These are phyloP conservation scores for Phycodurus eques DNA, from an alignment of 2,113 vertebrate species.

Conservation along the genomic window DNA sequence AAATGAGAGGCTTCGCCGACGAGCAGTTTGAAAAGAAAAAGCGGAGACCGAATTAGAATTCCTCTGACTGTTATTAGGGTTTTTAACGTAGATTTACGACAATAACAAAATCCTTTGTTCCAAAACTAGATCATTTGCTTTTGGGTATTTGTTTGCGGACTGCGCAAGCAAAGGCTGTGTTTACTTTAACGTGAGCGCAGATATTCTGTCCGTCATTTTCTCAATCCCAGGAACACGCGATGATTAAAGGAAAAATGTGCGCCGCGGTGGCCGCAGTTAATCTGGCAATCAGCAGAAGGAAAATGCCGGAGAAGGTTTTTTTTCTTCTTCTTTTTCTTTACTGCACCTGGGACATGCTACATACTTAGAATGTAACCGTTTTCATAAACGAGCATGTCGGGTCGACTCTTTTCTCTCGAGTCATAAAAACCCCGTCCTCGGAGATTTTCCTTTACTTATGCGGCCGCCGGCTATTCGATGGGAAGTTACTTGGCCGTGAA, in stretches of 20 bases:
- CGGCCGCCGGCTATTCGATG: slow-evolving; percentile 19
- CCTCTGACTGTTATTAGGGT: slow-evolving; percentile 43
- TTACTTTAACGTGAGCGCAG: slow-evolving; percentile 53
- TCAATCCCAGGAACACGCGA: slow-evolving; percentile 48
- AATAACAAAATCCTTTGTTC: slow-evolving; percentile 19
- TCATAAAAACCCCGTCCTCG: background rate
- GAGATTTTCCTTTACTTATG: slow-evolving; percentile 7
- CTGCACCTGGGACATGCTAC: slow-evolving; percentile 43
- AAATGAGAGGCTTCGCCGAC: slow-evolving; percentile 40
- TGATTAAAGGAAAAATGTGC: slow-evolving; percentile 64
- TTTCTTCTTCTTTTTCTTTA: slow-evolving; percentile 18
- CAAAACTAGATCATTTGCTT: slow-evolving; percentile 53
- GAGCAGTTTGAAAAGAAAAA: slow-evolving; percentile 20
- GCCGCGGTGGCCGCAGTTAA: slow-evolving; percentile 54
- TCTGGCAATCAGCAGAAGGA: slow-evolving; percentile 53
- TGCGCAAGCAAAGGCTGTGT: slow-evolving; percentile 50
- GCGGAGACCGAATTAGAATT: slow-evolving; percentile 18
- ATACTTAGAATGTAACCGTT: background rate
- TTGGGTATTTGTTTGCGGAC: slow-evolving; percentile 58
- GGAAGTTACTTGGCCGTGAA: slow-evolving; percentile 15
- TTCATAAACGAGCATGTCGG: slow-evolving; percentile 5
- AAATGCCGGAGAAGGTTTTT: slow-evolving; percentile 27
- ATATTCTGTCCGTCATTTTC: slow-evolving; percentile 55
- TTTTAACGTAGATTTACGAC: slow-evolving; percentile 31
- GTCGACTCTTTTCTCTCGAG: background rate